Evolutionary conservation across 1,140 invertebrate species (phyloP).

Genomic region (Euura saliciscinereae): DNA sequence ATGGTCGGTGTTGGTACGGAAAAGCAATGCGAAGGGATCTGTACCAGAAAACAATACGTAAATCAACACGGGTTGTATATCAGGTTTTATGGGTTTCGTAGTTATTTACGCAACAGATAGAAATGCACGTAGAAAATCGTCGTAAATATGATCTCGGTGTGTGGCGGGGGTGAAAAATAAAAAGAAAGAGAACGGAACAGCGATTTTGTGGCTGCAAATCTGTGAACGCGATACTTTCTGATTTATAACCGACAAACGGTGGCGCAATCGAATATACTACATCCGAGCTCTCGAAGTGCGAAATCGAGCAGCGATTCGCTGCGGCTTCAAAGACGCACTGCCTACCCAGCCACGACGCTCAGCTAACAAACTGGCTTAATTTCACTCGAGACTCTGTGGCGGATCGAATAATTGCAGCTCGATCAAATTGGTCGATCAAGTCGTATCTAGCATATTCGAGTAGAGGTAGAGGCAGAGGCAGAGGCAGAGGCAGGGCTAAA

Average conservation of each 20-base stretch:
- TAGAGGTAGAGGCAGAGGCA: too few species aligned
- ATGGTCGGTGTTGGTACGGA: too few species aligned
- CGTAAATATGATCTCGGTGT: slow-evolving; percentile 34
- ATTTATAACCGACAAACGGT: too few species aligned
- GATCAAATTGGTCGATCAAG: background rate
- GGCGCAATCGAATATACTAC: too few species aligned
- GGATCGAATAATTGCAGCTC: background rate
- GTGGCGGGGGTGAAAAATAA: background rate
- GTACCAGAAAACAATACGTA: slow-evolving; percentile 41
- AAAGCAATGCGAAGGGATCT: too few species aligned
- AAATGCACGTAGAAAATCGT: slow-evolving; percentile 48
- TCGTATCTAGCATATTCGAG: background rate
- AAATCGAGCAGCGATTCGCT: too few species aligned
- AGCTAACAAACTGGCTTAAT: background rate
- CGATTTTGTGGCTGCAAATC: too few species aligned
- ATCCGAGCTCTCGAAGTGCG: too few species aligned
- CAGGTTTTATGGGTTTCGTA: slow-evolving; percentile 48
- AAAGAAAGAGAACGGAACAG: too few species aligned
- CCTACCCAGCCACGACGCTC: background rate
- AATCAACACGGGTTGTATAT: slow-evolving; percentile 47
- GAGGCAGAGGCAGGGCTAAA: background rate
- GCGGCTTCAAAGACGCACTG: too few species aligned
- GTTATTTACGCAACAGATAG: slow-evolving; percentile 54
- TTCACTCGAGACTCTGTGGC: background rate
- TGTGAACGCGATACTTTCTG: too few species aligned